Conservation (phyloP, 2,888 invertebrate genomes). For the Lithosia quadra region DNA sequence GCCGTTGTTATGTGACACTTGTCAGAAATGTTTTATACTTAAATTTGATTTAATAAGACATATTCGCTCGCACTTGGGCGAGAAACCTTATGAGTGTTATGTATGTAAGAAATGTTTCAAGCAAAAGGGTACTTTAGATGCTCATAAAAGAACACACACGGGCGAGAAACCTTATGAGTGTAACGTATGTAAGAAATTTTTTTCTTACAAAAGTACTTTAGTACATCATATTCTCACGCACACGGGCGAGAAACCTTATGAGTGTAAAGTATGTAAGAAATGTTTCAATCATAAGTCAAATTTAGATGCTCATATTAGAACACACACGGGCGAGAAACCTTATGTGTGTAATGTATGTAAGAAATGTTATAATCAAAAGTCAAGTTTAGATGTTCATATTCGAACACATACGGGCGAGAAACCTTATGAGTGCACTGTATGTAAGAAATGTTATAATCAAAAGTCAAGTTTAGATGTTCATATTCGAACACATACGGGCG, state of each 20-base stretch:
- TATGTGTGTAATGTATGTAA: slow-evolving; percentile 1
- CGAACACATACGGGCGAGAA: neutral
- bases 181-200: neutral
- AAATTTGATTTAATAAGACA: neutral
- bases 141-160: neutral
- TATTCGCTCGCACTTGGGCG: neutral
- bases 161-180: slow-evolving; percentile 1
- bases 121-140: neutral
- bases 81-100: neutral
- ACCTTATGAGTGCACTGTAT: slow-evolving; percentile 5
- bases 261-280: slow-evolving; percentile 4
- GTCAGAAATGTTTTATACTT: slow-evolving; percentile 10
- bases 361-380: neutral
- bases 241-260: slow-evolving; percentile 2
- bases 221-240: neutral
- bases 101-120: neutral
- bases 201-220: neutral
- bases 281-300: neutral
- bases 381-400: neutral
- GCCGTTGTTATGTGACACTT: slow-evolving; percentile 19
- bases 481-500: neutral
- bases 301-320: neutral
- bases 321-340: neutral
- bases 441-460: neutral
- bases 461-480: neutral